A percentile compares a stretch with the other conserved stretches of the same genome.
phyloP scores from a whole-genome alignment of 2,113 vertebrate species.

The Pygoscelis adeliae region DNA sequence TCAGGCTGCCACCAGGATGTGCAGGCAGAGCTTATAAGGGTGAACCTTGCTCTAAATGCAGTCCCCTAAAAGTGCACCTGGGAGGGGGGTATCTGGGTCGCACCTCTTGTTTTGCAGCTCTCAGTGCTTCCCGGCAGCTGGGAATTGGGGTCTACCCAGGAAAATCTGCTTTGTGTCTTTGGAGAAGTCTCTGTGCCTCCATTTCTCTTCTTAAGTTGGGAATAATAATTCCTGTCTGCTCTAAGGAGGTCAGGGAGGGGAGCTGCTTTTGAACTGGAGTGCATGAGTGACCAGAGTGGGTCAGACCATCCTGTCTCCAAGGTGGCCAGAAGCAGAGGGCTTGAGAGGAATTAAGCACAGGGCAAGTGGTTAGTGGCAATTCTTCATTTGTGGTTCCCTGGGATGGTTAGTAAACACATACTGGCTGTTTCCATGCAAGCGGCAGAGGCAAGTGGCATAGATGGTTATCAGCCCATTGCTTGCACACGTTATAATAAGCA shows the following conservation, averaged over 20 bases:
- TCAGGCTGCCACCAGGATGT: neutral
- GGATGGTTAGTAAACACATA: neutral
- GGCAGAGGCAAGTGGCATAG: neutral
- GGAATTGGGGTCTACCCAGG: neutral
- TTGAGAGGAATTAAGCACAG: neutral
- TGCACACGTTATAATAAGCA: neutral
- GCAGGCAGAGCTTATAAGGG: neutral
- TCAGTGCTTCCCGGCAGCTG: neutral
- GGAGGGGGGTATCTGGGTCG: fast-evolving
- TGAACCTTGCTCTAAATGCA: neutral
- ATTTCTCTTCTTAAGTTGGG: neutral
- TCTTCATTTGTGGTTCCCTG: neutral
- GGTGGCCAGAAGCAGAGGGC: neutral
- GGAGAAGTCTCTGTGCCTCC: neutral
- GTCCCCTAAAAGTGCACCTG: neutral
- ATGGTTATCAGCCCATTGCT: neutral
- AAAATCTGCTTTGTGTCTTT: neutral
- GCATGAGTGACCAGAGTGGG: neutral
- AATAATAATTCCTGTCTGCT: neutral
- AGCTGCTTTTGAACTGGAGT: neutral
- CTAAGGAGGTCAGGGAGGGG: neutral
- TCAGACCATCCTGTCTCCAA: neutral
- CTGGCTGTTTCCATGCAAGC: neutral
- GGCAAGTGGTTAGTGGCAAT: neutral
- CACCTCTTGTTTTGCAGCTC: neutral